These are phyloP conservation scores for Siniperca knerii DNA, from an alignment of 2,113 vertebrate species.

Conservation along the genomic window DNA sequence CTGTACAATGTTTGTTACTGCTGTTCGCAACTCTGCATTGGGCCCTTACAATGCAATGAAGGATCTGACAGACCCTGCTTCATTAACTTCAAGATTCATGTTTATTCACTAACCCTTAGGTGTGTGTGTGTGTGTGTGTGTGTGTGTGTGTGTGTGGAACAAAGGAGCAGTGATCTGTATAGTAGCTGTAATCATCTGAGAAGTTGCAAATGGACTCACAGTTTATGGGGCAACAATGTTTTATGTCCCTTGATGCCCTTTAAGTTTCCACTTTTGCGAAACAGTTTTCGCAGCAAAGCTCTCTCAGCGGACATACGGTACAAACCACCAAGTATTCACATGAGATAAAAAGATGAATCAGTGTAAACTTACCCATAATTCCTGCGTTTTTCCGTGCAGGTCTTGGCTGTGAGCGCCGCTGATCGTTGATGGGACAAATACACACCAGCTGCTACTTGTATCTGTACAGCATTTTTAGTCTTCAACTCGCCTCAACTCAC, in stretches of 20 bases:
- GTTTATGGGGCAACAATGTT: constrained; percentile 7
- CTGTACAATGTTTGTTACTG: neutral
- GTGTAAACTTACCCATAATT: constrained; percentile 64
- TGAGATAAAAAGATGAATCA: neutral
- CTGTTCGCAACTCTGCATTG: neutral
- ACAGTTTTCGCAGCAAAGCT: neutral
- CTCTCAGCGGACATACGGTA: neutral
- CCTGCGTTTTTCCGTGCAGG: neutral
- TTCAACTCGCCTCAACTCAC: constrained; percentile 90
- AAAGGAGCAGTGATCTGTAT: neutral
- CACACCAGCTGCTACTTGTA: constrained; percentile 79
- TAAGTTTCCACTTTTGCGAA: neutral
- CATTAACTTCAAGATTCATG: constrained; percentile 8
- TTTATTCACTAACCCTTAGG: neutral
- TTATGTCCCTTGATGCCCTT: neutral
- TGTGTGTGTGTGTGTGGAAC: neutral
- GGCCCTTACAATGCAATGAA: too few species aligned
- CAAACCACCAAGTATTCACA: neutral
- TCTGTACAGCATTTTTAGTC: constrained; percentile 91
- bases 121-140: neutral
- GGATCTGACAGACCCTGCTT: neutral
- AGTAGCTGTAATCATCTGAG: too few species aligned
- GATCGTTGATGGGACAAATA: constrained; percentile 42
- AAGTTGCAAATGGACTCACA: neutral
- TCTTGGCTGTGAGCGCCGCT: neutral